phyloP scores from a whole-genome alignment of 2,888 invertebrate genomes.

The Archips crataeganus region DNA sequence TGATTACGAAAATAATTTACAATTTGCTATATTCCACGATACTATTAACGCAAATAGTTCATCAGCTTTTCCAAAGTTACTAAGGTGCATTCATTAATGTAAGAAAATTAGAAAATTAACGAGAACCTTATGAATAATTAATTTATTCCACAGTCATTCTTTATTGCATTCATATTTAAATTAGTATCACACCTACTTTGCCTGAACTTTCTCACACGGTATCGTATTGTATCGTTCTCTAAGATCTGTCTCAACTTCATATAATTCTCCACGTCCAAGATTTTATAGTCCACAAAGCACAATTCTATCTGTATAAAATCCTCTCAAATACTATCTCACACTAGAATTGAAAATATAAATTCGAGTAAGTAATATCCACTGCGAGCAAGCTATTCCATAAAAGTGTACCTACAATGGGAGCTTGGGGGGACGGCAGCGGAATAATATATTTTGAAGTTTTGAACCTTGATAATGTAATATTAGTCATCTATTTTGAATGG shows the following conservation, averaged over 20 bases:
- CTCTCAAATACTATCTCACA: slow-evolving; percentile 26
- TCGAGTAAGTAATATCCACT: slow-evolving; percentile 32
- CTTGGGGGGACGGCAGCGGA: background rate
- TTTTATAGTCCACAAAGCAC: background rate
- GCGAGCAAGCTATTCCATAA: slow-evolving; percentile 41
- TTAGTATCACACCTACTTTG: background rate
- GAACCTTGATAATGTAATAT: background rate
- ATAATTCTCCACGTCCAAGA: slow-evolving; percentile 3
- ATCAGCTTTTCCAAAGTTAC: background rate
- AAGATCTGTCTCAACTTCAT: background rate
- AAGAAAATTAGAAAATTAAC: background rate
- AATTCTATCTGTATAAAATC: slow-evolving; percentile 24
- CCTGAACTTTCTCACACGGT: slow-evolving; percentile 7
- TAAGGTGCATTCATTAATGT: background rate
- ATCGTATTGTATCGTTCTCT: background rate
- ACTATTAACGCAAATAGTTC: background rate
- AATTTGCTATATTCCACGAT: background rate
- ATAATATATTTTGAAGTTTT: background rate
- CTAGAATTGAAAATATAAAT: slow-evolving; percentile 42
- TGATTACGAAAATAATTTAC: background rate
- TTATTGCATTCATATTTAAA: slow-evolving; percentile 1
- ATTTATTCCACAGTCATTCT: background rate
- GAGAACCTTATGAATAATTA: background rate
- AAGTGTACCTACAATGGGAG: slow-evolving; percentile 20
- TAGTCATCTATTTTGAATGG: background rate